Conservation (phyloP, 2,888 invertebrate genomes). For the Penaeus monodon region DNA sequence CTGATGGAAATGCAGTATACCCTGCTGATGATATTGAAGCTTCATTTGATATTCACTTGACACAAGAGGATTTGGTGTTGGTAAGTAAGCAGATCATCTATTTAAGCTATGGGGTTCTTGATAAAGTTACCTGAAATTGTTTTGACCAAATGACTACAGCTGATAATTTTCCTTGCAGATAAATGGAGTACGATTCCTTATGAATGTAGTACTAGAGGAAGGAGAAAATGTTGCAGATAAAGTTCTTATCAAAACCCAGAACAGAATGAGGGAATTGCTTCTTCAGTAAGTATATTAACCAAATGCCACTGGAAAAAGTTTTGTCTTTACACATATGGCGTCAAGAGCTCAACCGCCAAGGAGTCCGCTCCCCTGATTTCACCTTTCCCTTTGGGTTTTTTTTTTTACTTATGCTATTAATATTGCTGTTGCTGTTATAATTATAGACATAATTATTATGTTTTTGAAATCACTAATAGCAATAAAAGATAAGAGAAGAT, state of each 20-base stretch:
- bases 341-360: too few relatives aligned
- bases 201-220: constrained; percentile 44
- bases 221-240: constrained; percentile 15
- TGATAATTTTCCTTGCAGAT: constrained; percentile 25
- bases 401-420: too few relatives aligned
- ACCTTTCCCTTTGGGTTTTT: too few relatives aligned
- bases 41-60: constrained; percentile 77
- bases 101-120: background rate
- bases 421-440: too few relatives aligned
- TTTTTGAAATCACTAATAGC: too few relatives aligned
- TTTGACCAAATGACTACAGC: background rate
- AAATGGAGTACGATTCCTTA: constrained; percentile 45
- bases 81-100: background rate
- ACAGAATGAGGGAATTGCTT: constrained; percentile 11
- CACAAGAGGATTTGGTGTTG: constrained; percentile 75
- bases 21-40: constrained; percentile 89
- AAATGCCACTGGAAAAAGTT: too few relatives aligned
- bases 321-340: too few relatives aligned
- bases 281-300: constrained; percentile 11
- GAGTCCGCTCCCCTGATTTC: too few relatives aligned
- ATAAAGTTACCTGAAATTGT: background rate
- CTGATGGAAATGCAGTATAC: constrained; percentile 75
- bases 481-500: too few relatives aligned
- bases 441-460: too few relatives aligned
- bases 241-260: constrained; percentile 39